A percentile compares a stretch with the other conserved stretches of the same genome.
These are phyloP conservation scores for Australoheros facetus DNA, from an alignment of 2,797 vertebrate species.

Conservation along the genomic window DNA sequence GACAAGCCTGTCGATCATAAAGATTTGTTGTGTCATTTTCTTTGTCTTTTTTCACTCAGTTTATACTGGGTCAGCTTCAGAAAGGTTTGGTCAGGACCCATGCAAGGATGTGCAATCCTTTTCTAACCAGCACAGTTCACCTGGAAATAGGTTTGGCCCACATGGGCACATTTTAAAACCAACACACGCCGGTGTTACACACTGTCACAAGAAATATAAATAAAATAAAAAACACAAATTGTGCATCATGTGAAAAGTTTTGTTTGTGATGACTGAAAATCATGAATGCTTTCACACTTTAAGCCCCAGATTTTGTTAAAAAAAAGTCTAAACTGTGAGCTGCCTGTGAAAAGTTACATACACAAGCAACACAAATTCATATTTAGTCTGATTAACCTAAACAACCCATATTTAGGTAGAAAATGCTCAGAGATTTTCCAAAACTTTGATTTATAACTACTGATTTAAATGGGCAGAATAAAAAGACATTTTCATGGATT, in stretches of 20 bases:
- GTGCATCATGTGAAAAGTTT: conserved; percentile 5
- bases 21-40: neutral
- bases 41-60: neutral
- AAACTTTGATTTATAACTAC: conserved; percentile 21
- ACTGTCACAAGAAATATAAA: neutral
- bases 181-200: neutral
- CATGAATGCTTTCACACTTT: conserved; percentile 30
- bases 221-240: neutral
- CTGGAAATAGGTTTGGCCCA: neutral
- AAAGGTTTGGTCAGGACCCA: rapidly evolving
- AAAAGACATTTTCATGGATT: conserved; percentile 18
- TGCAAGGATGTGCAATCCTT: neutral
- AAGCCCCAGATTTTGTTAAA: conserved; percentile 12
- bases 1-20: neutral
- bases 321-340: conserved; percentile 8
- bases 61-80: neutral
- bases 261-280: conserved; percentile 4
- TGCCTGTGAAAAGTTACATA: conserved; percentile 29
- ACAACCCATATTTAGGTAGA: conserved; percentile 20
- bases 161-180: neutral
- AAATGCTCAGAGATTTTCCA: conserved; percentile 14
- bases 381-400: conserved; percentile 44
- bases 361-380: neutral
- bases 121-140: neutral
- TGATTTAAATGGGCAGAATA: conserved; percentile 23